These are phyloP conservation scores for Trypoxylon attenuatum DNA, from an alignment of 2,888 invertebrate genomes.

Conservation along the genomic window DNA sequence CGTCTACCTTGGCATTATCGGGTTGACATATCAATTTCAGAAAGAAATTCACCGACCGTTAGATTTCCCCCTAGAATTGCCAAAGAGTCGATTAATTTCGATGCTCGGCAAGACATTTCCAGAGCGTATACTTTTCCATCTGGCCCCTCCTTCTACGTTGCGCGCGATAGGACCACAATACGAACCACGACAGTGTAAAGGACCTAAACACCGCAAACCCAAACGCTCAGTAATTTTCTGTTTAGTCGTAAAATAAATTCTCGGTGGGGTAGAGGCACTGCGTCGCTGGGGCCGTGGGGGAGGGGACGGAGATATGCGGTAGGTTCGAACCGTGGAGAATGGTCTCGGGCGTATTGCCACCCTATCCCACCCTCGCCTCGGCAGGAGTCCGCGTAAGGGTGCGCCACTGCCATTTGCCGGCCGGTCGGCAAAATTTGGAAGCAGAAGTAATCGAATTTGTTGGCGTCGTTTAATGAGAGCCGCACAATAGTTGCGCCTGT, in stretches of 20 bases:
- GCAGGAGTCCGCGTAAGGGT: conserved; percentile 41
- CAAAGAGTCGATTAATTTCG: conserved; percentile 57
- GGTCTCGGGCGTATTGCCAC: conserved; percentile 53
- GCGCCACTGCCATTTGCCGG: conserved; percentile 57
- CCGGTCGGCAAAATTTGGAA: conserved; percentile 69
- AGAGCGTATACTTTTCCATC: conserved; percentile 12
- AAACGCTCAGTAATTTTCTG: conserved; percentile 73
- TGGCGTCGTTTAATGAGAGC: conserved; percentile 73
- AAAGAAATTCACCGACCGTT: not conserved
- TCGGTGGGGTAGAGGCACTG: conserved; percentile 38
- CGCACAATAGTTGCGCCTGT: conserved; percentile 72
- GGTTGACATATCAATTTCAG: conserved; percentile 39
- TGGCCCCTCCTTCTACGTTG: conserved; percentile 4
- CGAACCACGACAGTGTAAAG: conserved; percentile 40
- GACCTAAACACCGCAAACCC: conserved; percentile 68
- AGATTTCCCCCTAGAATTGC: not conserved
- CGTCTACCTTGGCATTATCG: too few relatives aligned
- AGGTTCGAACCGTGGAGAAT: conserved; percentile 62
- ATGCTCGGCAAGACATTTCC: conserved; percentile 34
- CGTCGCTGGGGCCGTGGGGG: conserved; percentile 5
- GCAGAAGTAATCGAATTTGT: conserved; percentile 74
- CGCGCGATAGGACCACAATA: conserved; percentile 24
- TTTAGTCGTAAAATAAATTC: conserved; percentile 74
- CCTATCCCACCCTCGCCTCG: conserved; percentile 33
- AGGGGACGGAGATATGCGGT: conserved; percentile 8